Evolutionary conservation across 2,888 invertebrate genomes (phyloP).

Genomic region (Parapristionchus giblindavisi): DNA sequence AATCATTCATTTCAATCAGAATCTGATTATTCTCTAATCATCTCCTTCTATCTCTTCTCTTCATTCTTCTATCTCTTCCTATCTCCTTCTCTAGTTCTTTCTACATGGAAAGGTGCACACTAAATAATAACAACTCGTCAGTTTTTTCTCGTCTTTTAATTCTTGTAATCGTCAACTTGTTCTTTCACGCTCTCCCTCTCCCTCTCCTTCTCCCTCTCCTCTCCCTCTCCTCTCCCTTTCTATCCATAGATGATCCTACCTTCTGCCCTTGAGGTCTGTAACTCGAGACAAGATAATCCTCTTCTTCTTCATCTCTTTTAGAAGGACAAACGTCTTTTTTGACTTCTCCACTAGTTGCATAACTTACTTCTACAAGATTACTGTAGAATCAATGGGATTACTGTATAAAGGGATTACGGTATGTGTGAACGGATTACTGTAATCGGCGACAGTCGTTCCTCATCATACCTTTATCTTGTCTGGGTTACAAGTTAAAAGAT

Average conservation of each 20-base stretch:
- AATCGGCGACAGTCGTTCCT: too few species aligned
- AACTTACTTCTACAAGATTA: neutral
- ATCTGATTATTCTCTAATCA: too few species aligned
- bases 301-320: slow-evolving; percentile 11
- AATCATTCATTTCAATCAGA: too few species aligned
- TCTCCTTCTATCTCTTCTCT: too few species aligned
- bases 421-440: too few species aligned
- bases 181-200: neutral
- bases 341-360: neutral
- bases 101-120: too few species aligned
- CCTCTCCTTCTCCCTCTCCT: slow-evolving; percentile 10
- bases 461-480: too few species aligned
- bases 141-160: neutral
- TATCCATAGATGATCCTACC: neutral
- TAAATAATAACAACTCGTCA: too few species aligned
- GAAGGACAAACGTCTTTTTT: slow-evolving; percentile 14
- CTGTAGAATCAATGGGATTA: neutral
- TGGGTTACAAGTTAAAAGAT: too few species aligned
- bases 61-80: too few species aligned
- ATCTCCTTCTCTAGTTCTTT: too few species aligned
- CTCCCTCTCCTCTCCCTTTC: slow-evolving; percentile 15
- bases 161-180: slow-evolving; percentile 11
- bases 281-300: neutral
- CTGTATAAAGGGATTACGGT: too few species aligned
- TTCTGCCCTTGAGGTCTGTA: slow-evolving; percentile 20